Base-by-base conservation (phyloP, 2,888 invertebrate species). In the Apotomis betuletana region DNA sequence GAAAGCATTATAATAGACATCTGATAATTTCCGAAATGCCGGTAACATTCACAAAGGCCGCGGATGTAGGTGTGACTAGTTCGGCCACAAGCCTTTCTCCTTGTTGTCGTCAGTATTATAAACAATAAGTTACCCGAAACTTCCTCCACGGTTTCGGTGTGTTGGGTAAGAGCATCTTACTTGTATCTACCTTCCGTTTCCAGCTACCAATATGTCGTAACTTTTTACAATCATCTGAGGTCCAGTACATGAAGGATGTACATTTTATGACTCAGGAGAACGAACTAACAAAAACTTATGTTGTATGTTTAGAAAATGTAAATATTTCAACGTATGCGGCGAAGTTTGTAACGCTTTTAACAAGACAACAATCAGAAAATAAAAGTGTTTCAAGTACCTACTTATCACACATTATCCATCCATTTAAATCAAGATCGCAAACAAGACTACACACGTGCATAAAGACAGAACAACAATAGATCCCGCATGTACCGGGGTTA, bases 401-500 rank as follows among this genome's bases (percentile, higher is more conserved):
- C 5, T 6, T 49, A 49, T 9, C 10, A 8, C 49, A 1, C 5
- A 49, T 49, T 15, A 13, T 41, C 9, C 15, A 55, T 54, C 38
- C 44, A 67, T n/a, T 51, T 59, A 49, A 49, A 49, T 1, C 10
- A 49, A 6, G 9, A 58, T 57, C 44, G 41, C 74, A 74, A 69
- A 73, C 61, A 69, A 69, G 67, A 69, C 55, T 72, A 78, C 80
- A 82, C 76, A 80, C 77, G 74, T 75, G 67, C 78, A 74, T 76
- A 77, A 76, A 78, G 78, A 80, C 81, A 83, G 81, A 81, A 80
- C 79, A 80, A 79, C 78, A 72, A 72, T 52, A 58, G 81, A 74
- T 75, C 76, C 76, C 77, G 75, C 78, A 77, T 75, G 77, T 77
- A 76, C 82, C 79, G 83, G 85, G 86, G 87, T 85, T 88, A 90